These are phyloP conservation scores for Trogon surrucura DNA, from an alignment of 2,113 vertebrate species.

Conservation along the genomic window DNA sequence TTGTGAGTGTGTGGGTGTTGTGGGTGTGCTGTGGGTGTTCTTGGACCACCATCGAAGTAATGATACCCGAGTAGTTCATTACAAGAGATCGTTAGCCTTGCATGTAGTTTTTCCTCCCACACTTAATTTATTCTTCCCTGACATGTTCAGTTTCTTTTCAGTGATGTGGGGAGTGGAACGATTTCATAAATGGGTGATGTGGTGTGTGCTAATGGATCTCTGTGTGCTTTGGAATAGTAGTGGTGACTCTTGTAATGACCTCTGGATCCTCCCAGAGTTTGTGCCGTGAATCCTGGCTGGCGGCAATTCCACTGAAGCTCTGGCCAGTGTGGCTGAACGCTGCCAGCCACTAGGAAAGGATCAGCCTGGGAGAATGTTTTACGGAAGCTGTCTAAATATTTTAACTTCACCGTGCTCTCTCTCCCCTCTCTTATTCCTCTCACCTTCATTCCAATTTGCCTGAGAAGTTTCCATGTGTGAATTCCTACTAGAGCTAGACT, in stretches of 20 bases:
- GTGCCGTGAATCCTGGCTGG: not conserved
- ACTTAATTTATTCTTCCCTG: not conserved
- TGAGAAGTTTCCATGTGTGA: not conserved
- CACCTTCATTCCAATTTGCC: not conserved
- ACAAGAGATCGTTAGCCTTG: not conserved
- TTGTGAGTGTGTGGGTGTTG: no score
- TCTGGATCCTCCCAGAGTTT: not conserved
- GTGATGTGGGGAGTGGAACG: not conserved
- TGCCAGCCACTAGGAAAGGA: not conserved
- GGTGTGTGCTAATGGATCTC: not conserved
- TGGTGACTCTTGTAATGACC: not conserved
- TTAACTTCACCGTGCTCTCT: not conserved
- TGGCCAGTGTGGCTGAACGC: rapidly evolving
- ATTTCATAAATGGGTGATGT: not conserved
- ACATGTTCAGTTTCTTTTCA: not conserved
- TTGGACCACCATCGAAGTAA: not conserved
- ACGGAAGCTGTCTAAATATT: not conserved
- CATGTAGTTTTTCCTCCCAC: not conserved
- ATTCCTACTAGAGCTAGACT: not conserved
- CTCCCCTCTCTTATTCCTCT: not conserved
- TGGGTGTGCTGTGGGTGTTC: not conserved
- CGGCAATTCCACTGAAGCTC: not conserved
- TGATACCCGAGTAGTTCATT: not conserved
- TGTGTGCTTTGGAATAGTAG: not conserved
- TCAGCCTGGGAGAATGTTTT: not conserved